A percentile compares a stretch with the other conserved stretches of the same genome.
Conservation (phyloP, 2,113 vertebrate species). For the Festucalex cinctus region DNA sequence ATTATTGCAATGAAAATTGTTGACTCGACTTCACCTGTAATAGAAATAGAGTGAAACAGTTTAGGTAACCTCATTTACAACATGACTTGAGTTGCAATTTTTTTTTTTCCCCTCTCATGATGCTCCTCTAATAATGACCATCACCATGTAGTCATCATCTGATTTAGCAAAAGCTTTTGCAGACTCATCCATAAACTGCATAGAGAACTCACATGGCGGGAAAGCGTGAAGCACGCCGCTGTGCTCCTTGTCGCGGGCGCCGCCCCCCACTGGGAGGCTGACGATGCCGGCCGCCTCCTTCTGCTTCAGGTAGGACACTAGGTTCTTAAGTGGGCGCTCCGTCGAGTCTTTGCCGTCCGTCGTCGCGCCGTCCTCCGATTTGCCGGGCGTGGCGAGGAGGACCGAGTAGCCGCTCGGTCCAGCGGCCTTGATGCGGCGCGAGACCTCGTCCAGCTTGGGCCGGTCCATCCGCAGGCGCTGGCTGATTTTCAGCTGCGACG, state of each 20-base stretch:
- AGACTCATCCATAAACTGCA: constrained; percentile 96
- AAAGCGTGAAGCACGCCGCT: constrained; percentile 96
- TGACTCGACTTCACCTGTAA: too few relatives aligned
- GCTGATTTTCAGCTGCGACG: constrained; percentile 94
- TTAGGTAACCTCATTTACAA: constrained; percentile 21
- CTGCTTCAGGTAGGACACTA: constrained; percentile 98
- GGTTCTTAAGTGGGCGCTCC: constrained; percentile 94
- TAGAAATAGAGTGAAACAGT: constrained; percentile 21
- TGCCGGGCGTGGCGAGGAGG: constrained; percentile 88
- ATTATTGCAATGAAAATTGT: too few relatives aligned
- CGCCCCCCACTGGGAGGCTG: constrained; percentile 90
- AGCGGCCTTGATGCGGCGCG: constrained; percentile 93
- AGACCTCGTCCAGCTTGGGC: constrained; percentile 95
- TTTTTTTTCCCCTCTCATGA: constrained; percentile 74
- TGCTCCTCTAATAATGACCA: constrained; percentile 96
- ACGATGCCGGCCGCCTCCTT: constrained; percentile 98
- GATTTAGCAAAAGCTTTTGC: constrained; percentile 95
- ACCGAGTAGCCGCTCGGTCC: constrained; percentile 84
- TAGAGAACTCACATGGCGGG: constrained; percentile 96
- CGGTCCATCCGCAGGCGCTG: constrained; percentile 95
- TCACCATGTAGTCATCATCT: constrained; percentile 98
- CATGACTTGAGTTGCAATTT: constrained; percentile 19
- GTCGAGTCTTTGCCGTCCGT: constrained; percentile 79
- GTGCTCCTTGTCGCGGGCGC: constrained; percentile 92
- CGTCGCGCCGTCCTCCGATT: constrained; percentile 70